phyloP scores from a whole-genome alignment of 1,140 invertebrate species.

The Euwallacea fornicatus region DNA sequence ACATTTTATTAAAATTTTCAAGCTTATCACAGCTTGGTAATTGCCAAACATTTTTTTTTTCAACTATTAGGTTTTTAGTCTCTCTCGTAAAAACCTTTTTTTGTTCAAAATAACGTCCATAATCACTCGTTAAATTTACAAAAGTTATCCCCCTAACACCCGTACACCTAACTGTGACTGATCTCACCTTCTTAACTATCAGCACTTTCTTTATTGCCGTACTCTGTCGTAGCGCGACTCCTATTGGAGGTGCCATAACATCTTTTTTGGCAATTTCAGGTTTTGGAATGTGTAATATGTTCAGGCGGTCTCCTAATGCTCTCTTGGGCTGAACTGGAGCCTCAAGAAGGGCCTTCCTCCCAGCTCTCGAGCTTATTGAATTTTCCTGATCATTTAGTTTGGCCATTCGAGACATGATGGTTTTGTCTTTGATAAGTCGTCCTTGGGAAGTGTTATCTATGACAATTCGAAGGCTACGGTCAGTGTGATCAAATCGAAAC shows the following conservation, averaged over 20 bases:
- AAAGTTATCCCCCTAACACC: no score
- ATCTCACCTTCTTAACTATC: no score
- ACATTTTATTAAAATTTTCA: no score
- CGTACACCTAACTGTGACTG: no score
- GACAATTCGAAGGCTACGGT: not conserved
- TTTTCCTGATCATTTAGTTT: not conserved
- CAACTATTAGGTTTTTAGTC: no score
- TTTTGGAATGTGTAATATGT: not conserved
- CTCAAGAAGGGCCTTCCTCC: not conserved
- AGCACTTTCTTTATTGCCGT: not conserved
- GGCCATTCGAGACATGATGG: no score
- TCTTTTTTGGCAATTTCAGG: not conserved
- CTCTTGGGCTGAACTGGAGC: not conserved
- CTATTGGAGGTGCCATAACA: not conserved
- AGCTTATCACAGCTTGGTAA: no score
- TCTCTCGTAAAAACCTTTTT: no score
- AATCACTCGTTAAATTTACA: no score
- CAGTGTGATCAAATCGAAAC: not conserved
- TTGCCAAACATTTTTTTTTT: no score
- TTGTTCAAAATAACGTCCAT: no score
- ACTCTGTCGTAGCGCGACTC: not conserved
- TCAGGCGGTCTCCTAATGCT: not conserved
- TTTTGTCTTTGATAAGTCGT: not conserved
- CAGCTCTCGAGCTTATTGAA: not conserved
- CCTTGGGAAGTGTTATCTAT: not conserved